Evolutionary conservation across 2,113 vertebrate genomes (phyloP).

Genomic region (Gymnarchus niloticus): DNA sequence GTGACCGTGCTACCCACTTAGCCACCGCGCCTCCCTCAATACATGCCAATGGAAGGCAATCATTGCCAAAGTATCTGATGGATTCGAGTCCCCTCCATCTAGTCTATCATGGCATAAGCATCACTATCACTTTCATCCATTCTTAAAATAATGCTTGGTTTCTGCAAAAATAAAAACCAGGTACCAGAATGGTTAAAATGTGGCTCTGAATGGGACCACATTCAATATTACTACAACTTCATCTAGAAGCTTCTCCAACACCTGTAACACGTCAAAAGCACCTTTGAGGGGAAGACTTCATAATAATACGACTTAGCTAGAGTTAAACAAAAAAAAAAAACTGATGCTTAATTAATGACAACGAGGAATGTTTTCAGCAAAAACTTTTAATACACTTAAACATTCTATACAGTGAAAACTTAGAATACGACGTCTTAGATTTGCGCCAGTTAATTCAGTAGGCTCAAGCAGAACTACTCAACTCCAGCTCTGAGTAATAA

Average conservation of each 20-base stretch:
- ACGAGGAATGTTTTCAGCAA: neutral
- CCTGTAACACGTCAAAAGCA: neutral
- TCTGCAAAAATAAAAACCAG: neutral
- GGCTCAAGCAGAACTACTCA: slow-evolving; percentile 1
- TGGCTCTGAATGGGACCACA: too few relatives aligned
- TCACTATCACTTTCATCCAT: neutral
- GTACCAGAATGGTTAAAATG: neutral
- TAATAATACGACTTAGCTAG: too few relatives aligned
- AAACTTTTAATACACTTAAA: neutral
- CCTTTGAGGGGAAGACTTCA: neutral
- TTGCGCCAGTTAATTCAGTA: neutral
- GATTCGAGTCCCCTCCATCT: neutral
- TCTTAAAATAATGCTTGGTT: neutral
- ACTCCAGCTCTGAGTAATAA: slow-evolving; percentile 12
- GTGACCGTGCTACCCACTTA: too few relatives aligned
- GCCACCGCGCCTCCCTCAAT: too few relatives aligned
- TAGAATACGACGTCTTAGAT: neutral
- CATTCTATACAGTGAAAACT: neutral
- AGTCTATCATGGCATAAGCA: neutral
- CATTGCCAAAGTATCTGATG: neutral
- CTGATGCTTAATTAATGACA: neutral
- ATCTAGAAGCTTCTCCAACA: neutral
- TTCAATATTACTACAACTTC: too few relatives aligned
- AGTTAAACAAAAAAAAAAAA: too few relatives aligned
- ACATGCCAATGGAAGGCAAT: neutral